Conservation (phyloP, 2,888 invertebrate genomes). For the Zaprionus obscuricornis region DNA sequence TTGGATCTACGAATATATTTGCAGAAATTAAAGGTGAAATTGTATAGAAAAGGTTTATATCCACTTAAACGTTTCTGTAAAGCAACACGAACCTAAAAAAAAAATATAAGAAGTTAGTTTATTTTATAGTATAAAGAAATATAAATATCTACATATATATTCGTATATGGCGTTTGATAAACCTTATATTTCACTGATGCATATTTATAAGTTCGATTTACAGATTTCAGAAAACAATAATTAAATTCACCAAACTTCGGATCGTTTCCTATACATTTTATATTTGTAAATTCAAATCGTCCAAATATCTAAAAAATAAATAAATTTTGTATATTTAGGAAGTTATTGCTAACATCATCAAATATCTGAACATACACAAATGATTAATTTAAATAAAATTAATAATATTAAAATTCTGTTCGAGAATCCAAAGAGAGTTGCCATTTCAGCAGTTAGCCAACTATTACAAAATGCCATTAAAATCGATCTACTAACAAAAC, state of each 20-base stretch:
- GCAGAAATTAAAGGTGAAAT: slow-evolving; percentile 18
- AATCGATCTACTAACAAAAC: no score
- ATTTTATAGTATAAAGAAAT: background rate
- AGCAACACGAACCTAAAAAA: slow-evolving; percentile 6
- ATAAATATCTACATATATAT: slow-evolving; percentile 3
- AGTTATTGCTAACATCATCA: background rate
- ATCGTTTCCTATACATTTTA: slow-evolving; percentile 25
- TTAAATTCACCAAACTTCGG: background rate
- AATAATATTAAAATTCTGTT: background rate
- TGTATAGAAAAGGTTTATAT: slow-evolving; percentile 9
- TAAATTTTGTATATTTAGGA: background rate
- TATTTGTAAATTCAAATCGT: slow-evolving; percentile 35
- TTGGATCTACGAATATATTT: background rate
- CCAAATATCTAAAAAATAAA: slow-evolving; percentile 4
- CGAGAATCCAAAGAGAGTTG: background rate
- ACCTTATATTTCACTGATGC: slow-evolving; percentile 8
- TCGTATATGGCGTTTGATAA: background rate
- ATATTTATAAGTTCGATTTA: slow-evolving; percentile 35
- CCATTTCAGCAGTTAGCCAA: no score
- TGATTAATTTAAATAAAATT: background rate
- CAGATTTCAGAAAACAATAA: slow-evolving; percentile 32
- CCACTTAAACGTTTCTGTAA: slow-evolving; percentile 31
- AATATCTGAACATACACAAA: background rate
- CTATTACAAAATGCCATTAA: no score
- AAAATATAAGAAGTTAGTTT: background rate